Base-by-base conservation (phyloP, 2,797 vertebrate species). In the Vipera latastei region DNA sequence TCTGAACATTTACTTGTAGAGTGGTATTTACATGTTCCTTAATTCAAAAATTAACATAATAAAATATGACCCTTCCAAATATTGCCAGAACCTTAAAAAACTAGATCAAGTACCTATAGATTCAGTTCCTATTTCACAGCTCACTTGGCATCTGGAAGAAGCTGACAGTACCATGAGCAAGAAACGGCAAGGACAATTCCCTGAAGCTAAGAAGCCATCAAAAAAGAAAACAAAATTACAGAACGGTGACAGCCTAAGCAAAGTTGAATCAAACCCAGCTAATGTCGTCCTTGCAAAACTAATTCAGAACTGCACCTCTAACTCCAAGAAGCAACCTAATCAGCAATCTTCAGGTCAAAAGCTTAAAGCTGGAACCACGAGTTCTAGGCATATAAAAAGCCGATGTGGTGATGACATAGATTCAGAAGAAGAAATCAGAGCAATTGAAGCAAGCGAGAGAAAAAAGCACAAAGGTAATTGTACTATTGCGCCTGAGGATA, bases 61-160 rank as follows among this genome's bases (percentile, higher is more conserved):
- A 86, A 99, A 98, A 94, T 99, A 99, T n/a, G 98, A 99, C 96
- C 99, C 99, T 1, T 99, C 99, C 2, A 99, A 99, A 95, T 99
- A 98, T 87, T 98, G 99, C 96, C 99, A 99, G 96, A 99, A 99
- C 96, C 98, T 99, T 91, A 98, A 98, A 95, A 99, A 96, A 94
- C 96, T 99, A 95, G 98, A 98, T 14, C 85, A 95, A 16, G 93
- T 95, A 55, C 61, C 96, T 53, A 91, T 95, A n/a, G n/a, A 69
- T 2, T 20, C 57, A 2, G 97, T 97, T 9, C 98, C 99, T 0
- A 94, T 99, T 56, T 95, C 97, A 0, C 92, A 97, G 94, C 98
- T 99, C 73, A 99, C 99, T 61, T 99, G 99, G 99, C 95, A 98
- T 89, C 86, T 99, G 6, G 96, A 97, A 93, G 98, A 96, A 26